These are phyloP conservation scores for Microcebus jonahi DNA, from an alignment of 2,113 vertebrate species.

Conservation along the genomic window DNA sequence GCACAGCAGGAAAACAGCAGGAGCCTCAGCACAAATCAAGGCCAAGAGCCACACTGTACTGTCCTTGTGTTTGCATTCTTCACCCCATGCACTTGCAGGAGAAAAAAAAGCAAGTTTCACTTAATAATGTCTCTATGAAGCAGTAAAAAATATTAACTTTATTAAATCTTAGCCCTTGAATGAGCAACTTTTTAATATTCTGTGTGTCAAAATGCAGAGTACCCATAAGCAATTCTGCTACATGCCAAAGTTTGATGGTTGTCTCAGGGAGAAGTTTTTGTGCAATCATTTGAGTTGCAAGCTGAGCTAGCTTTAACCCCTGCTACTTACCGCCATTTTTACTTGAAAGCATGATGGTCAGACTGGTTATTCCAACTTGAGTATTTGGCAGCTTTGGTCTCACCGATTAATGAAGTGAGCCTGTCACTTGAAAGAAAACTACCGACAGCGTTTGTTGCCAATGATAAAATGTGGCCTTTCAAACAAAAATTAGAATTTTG, in stretches of 20 bases:
- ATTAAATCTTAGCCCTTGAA: background rate
- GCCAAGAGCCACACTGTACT: background rate
- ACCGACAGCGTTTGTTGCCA: background rate
- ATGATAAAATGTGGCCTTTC: background rate
- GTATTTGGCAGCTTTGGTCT: background rate
- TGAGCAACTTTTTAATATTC: background rate
- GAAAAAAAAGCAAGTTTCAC: background rate
- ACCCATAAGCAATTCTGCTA: background rate
- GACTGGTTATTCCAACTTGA: background rate
- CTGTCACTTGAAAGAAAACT: conserved; percentile 24
- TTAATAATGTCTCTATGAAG: background rate
- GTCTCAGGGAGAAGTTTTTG: background rate
- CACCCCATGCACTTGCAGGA: background rate
- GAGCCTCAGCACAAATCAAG: background rate
- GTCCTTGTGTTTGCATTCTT: background rate
- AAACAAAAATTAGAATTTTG: conserved; percentile 22
- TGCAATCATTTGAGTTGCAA: background rate
- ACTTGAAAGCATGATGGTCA: background rate
- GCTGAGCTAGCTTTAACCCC: background rate
- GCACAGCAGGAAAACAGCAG: background rate
- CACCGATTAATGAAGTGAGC: background rate
- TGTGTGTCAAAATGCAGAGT: background rate
- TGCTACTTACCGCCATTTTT: background rate
- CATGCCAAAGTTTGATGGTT: background rate
- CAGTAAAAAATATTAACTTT: background rate